Base-by-base conservation (phyloP, 2,113 vertebrate species). In the Paedocypris sp. region DNA sequence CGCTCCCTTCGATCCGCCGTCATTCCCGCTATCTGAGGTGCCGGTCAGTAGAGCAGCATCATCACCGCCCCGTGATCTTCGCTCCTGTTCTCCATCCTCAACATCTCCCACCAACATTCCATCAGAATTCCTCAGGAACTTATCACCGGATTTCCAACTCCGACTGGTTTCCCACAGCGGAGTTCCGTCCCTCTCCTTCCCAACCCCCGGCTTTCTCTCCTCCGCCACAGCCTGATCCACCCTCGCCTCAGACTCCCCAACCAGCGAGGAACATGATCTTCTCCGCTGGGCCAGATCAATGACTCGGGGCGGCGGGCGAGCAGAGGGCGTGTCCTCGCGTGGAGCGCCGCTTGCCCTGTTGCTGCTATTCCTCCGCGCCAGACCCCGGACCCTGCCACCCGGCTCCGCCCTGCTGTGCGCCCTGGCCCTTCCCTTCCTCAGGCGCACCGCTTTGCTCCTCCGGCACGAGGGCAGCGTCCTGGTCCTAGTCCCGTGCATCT, bases 391-490 rank as follows among this genome's bases (percentile, higher is more conserved):
- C 70, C 50, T 79, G 69, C 60, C 77, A 77, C 35, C 74, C 70
- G 56, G 58, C 25, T 86, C 82, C 1, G 64, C 45, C 41, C 80
- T 84, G 19, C 85, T 79, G n/a, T 85, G 82, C 26, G 85, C 80
- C 86, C 86, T 88, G 1, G 80, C 85, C 42, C 81, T 83, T 7
- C 88, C 87, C 32, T 80, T 83, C 29, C 83, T 76, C 22, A 90
- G 75, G 60, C 86, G 84, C 46, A 88, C 81, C 10, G 86, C 88
- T 50, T 86, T 88, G 16, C 83, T 58, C 56, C 83, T 74, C 60
- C 84, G 80, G 39, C 86, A 86, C 13, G 88, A 73, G 1, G 90
- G 90, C 46, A 91, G 79, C 0, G 89, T 91, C 63, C 82, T 87
- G 28, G 87, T 89, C 67, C 86, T 87, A 50, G 85, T 83, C 19